Percentiles rank a stretch among this genome's conserved stretches.
Evolutionary conservation across 2,113 vertebrate species (phyloP).

Genomic region (zebrafish (Danio rerio)): DNA sequence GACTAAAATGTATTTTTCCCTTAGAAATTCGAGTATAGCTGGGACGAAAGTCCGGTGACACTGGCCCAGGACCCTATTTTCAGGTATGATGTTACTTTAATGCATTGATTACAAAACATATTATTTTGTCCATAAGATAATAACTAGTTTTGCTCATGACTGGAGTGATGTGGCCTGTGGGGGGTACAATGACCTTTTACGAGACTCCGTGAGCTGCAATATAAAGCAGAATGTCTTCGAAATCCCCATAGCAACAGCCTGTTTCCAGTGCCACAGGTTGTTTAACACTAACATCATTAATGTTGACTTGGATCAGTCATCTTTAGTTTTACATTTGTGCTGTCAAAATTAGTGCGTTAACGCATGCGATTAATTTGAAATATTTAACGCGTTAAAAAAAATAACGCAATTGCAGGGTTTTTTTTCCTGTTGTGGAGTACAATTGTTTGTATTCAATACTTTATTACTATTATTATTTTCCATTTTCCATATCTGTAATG

Average conservation of each 20-base stretch:
- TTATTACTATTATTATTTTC: too few species aligned
- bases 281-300: background rate
- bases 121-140: background rate
- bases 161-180: constrained; percentile 3
- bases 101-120: too few species aligned
- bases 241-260: constrained; percentile 8
- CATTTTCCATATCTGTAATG: too few species aligned
- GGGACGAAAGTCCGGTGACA: constrained; percentile 89
- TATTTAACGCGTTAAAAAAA: too few species aligned
- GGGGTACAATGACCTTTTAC: constrained; percentile 14
- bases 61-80: constrained; percentile 96
- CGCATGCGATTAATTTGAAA: too few species aligned
- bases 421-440: too few species aligned
- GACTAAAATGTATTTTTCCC: background rate
- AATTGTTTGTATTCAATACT: too few species aligned
- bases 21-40: constrained; percentile 93
- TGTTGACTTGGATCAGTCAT: background rate
- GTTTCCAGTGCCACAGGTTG: background rate
- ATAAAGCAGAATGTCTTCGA: background rate
- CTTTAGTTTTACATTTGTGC: background rate
- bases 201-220: background rate
- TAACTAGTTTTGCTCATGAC: background rate
- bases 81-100: constrained; percentile 75
- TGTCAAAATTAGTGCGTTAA: too few species aligned
- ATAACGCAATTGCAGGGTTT: too few species aligned